Conservation (phyloP, 2,113 vertebrate species). For the Python bivittatus region DNA sequence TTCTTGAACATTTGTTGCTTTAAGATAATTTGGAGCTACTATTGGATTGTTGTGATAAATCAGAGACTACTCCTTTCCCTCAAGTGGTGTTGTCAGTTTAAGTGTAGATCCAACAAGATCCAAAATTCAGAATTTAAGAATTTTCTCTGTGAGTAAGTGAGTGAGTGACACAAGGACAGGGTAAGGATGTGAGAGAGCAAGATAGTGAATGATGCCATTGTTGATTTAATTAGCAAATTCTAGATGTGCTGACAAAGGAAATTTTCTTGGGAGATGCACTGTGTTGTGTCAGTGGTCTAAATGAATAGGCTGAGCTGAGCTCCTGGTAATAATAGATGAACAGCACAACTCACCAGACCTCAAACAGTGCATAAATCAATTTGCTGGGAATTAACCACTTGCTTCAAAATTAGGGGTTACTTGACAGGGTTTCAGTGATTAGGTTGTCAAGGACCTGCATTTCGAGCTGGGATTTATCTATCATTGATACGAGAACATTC, state of each 20-base stretch:
- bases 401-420: constrained; percentile 81
- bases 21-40: neutral
- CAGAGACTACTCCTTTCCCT: neutral
- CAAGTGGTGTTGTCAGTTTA: constrained; percentile 9
- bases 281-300: constrained; percentile 76
- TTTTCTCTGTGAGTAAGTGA: neutral
- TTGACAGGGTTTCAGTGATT: constrained; percentile 78
- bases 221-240: constrained; percentile 85
- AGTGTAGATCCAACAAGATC: constrained; percentile 13
- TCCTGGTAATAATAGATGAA: constrained; percentile 80
- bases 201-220: constrained; percentile 79
- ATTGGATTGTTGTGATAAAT: neutral
- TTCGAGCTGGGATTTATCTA: constrained; percentile 75
- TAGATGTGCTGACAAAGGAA: constrained; percentile 82
- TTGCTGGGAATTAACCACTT: constrained; percentile 80
- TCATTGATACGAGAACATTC: constrained; percentile 65
- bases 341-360: constrained; percentile 78
- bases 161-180: neutral
- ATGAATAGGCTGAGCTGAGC: constrained; percentile 74
- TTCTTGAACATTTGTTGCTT: neutral
- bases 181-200: neutral
- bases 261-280: constrained; percentile 78
- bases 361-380: constrained; percentile 83
- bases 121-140: constrained; percentile 14
- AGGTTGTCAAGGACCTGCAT: constrained; percentile 74